Evolutionary conservation across 2,888 invertebrate species (phyloP), one percentile per base, ranked within the genome.

Genomic region (Piscicola geometra): DNA sequence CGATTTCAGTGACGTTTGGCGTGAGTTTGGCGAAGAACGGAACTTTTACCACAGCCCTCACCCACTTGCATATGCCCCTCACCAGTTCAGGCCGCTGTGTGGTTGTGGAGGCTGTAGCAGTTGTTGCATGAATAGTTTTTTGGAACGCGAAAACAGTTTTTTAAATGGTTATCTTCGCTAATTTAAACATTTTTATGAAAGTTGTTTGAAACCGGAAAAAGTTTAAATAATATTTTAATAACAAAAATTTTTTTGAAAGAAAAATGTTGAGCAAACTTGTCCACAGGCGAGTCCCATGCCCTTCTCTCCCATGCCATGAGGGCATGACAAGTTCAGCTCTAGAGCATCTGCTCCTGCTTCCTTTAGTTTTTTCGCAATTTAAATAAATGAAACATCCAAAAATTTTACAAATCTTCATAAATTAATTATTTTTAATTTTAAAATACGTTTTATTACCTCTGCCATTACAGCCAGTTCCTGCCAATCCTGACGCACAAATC

Each of bases 241-340:
- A n/a, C n/a, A n/a, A n/a, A n/a, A n/a, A n/a, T n/a, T n/a, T n/a
- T n/a, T n/a, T n/a, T n/a, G n/a, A n/a, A n/a, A n/a, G n/a, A n/a
- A n/a, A n/a, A n/a, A n/a, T n/a, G n/a, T 9, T 47, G 21, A 9
- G 21, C 50, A 9, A 47, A 92, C 91, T 92, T 93, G 84, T 76
- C 98, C 98, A 86, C 98, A 98, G 68, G 98, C 98, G 73, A 99
- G 87, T 0, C 98, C 99, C 98, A 99, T 98, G 60, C 97, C 97
- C 18, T 92, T 90, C 85, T 97, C 97, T 0, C 95, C 96, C 96
- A 99, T 98, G 5, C 98, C 98, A 86, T 99, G 98, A 0, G 98
- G 98, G 85, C 99, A 98, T 0, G 96, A 97, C 72, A 99, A 86
- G 87, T 99, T 99, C 72, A 98, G 87, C 78, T 99, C 99, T 21